These are phyloP conservation scores for Drosophila novamexicana DNA, from an alignment of 1,140 invertebrate genomes.

Conservation along the genomic window DNA sequence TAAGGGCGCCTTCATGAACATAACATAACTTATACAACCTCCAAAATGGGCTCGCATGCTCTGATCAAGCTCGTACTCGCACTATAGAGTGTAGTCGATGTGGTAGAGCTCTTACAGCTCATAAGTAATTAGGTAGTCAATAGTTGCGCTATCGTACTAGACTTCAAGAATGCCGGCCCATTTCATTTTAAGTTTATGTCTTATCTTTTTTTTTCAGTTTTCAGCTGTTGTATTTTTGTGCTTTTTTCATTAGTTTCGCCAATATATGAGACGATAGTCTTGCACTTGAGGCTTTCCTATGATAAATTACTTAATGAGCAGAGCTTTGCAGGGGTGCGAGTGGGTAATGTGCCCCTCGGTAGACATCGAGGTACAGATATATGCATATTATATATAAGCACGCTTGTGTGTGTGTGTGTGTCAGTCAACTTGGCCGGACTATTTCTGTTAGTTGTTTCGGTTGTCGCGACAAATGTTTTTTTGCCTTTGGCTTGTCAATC, in stretches of 20 bases:
- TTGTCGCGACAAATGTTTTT: constrained; percentile 52
- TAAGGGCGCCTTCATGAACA: constrained; percentile 25
- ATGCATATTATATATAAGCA: constrained; percentile 8
- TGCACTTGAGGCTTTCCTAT: constrained; percentile 36
- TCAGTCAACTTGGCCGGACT: constrained; percentile 29
- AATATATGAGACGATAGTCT: constrained; percentile 27
- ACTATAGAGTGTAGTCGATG: not conserved
- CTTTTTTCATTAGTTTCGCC: constrained; percentile 10
- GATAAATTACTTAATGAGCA: constrained; percentile 55
- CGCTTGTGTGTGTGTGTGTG: not conserved
- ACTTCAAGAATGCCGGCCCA: constrained; percentile 18
- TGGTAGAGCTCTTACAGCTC: constrained; percentile 1
- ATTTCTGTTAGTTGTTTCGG: constrained; percentile 49
- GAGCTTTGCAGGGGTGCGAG: constrained; percentile 39
- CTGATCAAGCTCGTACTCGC: not conserved
- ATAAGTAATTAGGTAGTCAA: constrained; percentile 46
- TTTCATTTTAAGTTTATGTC: constrained; percentile 21
- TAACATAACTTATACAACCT: constrained; percentile 9
- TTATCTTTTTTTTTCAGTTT: constrained; percentile 4
- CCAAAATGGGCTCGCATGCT: not conserved
- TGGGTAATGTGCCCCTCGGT: constrained; percentile 1
- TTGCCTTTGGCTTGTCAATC: constrained; percentile 38
- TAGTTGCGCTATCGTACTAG: constrained; percentile 32
- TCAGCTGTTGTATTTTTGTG: constrained; percentile 1
- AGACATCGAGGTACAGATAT: constrained; percentile 6